Percentiles rank a stretch among this genome's conserved stretches.
Evolutionary conservation across 2,113 vertebrate species (phyloP).

Genomic region (Silurus asotus): DNA sequence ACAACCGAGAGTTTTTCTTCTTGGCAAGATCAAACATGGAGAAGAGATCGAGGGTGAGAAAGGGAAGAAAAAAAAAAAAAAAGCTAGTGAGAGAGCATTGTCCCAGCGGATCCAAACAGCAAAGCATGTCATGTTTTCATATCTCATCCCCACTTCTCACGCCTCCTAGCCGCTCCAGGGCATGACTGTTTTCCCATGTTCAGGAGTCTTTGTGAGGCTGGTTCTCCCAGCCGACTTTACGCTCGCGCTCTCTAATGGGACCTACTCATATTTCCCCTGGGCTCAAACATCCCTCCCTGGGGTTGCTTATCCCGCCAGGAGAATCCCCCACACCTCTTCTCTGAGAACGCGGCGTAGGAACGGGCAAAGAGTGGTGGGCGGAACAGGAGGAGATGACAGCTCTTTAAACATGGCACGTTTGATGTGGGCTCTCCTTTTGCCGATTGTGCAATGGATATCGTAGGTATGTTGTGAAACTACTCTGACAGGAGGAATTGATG

Average conservation of each 20-base stretch:
- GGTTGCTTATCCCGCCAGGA: constrained; percentile 21
- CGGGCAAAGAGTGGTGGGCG: constrained; percentile 17
- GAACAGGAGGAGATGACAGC: constrained; percentile 38
- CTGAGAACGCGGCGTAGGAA: constrained; percentile 56
- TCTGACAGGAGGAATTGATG: constrained; percentile 37
- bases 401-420: constrained; percentile 52
- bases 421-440: constrained; percentile 53
- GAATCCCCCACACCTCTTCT: constrained; percentile 31
- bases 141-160: constrained; percentile 60
- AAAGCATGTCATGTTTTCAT: constrained; percentile 72
- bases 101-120: constrained; percentile 61
- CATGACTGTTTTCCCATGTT: constrained; percentile 68
- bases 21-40: constrained; percentile 63
- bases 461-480: constrained; percentile 39
- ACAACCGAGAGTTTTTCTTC: constrained; percentile 58
- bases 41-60: constrained; percentile 50
- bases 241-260: constrained; percentile 48
- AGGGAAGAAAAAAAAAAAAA: too few relatives aligned
- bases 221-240: constrained; percentile 61
- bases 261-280: constrained; percentile 28
- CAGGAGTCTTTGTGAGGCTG: constrained; percentile 55
- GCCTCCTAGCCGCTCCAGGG: constrained; percentile 68
- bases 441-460: constrained; percentile 54
- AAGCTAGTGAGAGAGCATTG: constrained; percentile 58
- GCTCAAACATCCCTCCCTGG: constrained; percentile 30